These are phyloP conservation scores for Clunio marinus DNA, from an alignment of 2,888 invertebrate genomes.

Conservation along the genomic window DNA sequence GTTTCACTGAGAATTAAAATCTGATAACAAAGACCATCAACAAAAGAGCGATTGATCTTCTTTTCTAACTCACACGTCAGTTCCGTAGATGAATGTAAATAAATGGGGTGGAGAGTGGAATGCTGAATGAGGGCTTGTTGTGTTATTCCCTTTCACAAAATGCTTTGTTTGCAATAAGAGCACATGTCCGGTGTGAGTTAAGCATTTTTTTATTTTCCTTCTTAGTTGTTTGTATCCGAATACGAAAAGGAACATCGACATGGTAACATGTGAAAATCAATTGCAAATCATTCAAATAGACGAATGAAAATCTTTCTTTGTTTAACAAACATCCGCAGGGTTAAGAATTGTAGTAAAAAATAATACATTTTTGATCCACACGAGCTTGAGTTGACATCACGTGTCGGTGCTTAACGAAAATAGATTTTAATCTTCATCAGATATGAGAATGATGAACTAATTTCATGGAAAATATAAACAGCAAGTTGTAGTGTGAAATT, in stretches of 20 bases:
- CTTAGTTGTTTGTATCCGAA: not conserved
- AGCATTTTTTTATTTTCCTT: too few species aligned
- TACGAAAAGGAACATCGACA: slow-evolving; percentile 20
- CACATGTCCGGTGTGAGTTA: slow-evolving; percentile 29
- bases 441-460: slow-evolving; percentile 39
- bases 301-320: slow-evolving; percentile 2
- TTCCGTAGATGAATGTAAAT: slow-evolving; percentile 26
- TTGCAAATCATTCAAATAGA: not conserved
- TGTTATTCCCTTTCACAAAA: not conserved
- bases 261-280: slow-evolving; percentile 37
- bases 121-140: slow-evolving; percentile 18
- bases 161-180: slow-evolving; percentile 31
- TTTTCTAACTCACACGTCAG: slow-evolving; percentile 11
- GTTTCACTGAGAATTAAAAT: slow-evolving; percentile 19
- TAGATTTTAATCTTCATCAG: slow-evolving; percentile 39
- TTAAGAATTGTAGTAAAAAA: slow-evolving; percentile 8
- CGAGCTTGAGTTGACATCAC: slow-evolving; percentile 8
- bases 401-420: slow-evolving; percentile 35
- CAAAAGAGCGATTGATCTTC: slow-evolving; percentile 17
- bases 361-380: slow-evolving; percentile 18
- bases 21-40: slow-evolving; percentile 28
- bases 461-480: slow-evolving; percentile 22
- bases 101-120: slow-evolving; percentile 33
- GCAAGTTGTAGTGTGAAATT: slow-evolving; percentile 11
- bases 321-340: slow-evolving; percentile 32